Base-by-base conservation (phyloP, 2,113 vertebrate species). In the Datnioides undecimradiatus region DNA sequence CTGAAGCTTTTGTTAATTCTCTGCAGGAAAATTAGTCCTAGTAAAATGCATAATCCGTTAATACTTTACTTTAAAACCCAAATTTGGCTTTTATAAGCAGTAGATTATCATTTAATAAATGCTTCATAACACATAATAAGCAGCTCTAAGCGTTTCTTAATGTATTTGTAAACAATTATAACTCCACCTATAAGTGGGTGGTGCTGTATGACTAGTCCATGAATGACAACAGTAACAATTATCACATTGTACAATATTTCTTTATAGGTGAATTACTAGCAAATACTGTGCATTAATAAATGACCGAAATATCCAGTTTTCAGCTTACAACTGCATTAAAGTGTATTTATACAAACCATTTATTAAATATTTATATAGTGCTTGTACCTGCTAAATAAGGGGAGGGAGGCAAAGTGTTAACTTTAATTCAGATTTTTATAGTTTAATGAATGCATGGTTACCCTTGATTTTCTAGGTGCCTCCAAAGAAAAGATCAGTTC, bases 21-120 rank as follows among this genome's bases (percentile, higher is more conserved):
- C 34, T 79, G 57, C 33, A 49, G 78, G 45, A 17, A 79, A 78
- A 88, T 86, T 70, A 78, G 59, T 64, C 36, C 43, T 27, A 34
- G 17, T 54, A 69, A 60, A 68, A 66, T 64, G 57, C 46, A 16
- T 31, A 27, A 63, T 40, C 27, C 46, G 34, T 3, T 7, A 21
- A 54, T 45, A 23, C 31, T 67, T 58, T 19, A 34, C 43, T 59
- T 68, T 29, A n/a, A n/a, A n/a, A 40, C 34, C 45, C 33, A 17
- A 14, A 21, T 43, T 34, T 25, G 41, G 31, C 27, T 49, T 66
- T 40, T 46, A 64, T 48, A 40, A 55, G 55, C 63, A 52, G 2
- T 8, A 8, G 33, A 41, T 10, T 1, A 23, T n/a, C 2, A 64
- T 40, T 63, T 51, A 41, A 63, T 51, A 52, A 41, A 54, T 29